Evolutionary conservation across 2,888 invertebrate species (phyloP).

Genomic region (Andrena camellia): DNA sequence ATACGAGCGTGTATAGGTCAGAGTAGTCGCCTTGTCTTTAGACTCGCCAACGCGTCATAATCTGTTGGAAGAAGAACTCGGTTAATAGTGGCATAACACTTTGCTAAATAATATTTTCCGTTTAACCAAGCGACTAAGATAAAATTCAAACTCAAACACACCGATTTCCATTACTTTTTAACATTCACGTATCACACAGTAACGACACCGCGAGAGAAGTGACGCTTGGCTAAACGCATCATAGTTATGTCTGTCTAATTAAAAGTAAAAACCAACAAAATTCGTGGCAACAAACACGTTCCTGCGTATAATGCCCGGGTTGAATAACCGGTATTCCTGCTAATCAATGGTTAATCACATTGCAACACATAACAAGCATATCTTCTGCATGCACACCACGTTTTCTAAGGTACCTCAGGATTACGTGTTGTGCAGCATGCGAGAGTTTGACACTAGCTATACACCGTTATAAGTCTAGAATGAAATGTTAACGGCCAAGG

Average conservation of each 20-base stretch:
- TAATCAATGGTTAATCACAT: conserved; percentile 43
- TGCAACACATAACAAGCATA: conserved; percentile 54
- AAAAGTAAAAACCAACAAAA: conserved; percentile 26
- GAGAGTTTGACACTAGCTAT: conserved; percentile 21
- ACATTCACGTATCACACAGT: background rate
- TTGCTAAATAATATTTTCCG: conserved; percentile 3
- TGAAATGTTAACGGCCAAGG: conserved; percentile 40
- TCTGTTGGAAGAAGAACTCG: conserved; percentile 81
- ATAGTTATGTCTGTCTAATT: conserved; percentile 11
- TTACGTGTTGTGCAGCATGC: conserved; percentile 55
- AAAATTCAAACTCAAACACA: background rate
- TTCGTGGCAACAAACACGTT: conserved; percentile 25
- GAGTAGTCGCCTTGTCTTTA: conserved; percentile 75
- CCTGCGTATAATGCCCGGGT: conserved; percentile 1
- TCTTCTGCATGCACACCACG: conserved; percentile 36
- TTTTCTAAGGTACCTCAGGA: conserved; percentile 19
- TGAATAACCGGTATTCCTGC: conserved; percentile 30
- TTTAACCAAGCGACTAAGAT: conserved; percentile 58
- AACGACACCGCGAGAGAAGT: background rate
- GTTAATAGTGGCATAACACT: conserved; percentile 57
- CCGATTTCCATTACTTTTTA: background rate
- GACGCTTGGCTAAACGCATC: conserved; percentile 60
- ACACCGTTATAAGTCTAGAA: conserved; percentile 29
- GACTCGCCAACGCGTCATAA: conserved; percentile 81
- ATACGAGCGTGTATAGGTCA: conserved; percentile 73